Evolutionary conservation across 2,888 invertebrate species (phyloP).

Genomic region (Ptychoptera contaminata): DNA sequence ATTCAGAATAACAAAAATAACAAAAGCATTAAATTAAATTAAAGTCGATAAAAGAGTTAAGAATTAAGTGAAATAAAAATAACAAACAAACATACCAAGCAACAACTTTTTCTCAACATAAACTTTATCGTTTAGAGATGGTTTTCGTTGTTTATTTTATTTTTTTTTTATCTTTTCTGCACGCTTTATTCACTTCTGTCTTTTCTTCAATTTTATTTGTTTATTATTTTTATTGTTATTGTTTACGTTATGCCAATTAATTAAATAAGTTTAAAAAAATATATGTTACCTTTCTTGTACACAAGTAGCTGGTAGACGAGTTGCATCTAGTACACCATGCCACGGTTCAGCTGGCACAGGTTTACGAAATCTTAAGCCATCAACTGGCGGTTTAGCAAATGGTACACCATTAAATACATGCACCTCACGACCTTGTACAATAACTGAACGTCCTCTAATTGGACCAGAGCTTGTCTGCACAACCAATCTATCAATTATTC

Average conservation of each 20-base stretch:
- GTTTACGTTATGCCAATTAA: neutral
- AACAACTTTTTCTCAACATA: too few species aligned
- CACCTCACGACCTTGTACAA: conserved; percentile 69
- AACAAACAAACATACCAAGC: too few species aligned
- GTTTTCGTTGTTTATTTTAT: too few species aligned
- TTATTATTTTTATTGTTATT: too few species aligned
- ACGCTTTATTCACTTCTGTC: too few species aligned
- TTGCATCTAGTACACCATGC: conserved; percentile 73
- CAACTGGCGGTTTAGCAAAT: conserved; percentile 79
- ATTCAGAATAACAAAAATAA: too few species aligned
- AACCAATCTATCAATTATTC: conserved; percentile 51
- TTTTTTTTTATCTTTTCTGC: too few species aligned
- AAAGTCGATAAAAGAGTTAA: neutral
- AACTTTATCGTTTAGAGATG: too few species aligned
- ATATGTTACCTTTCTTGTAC: conserved; percentile 52
- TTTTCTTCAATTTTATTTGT: too few species aligned
- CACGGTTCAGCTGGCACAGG: conserved; percentile 77
- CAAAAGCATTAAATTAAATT: neutral
- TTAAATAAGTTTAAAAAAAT: neutral
- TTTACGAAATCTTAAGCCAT: conserved; percentile 67
- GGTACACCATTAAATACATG: conserved; percentile 82
- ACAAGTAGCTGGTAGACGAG: conserved; percentile 69
- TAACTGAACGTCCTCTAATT: conserved; percentile 63
- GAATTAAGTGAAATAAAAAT: neutral
- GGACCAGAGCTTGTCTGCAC: conserved; percentile 72